A percentile compares a stretch with the other conserved stretches of the same genome.
Conservation (phyloP, 2,113 vertebrate genomes). For the Meleagris gallopavo region DNA sequence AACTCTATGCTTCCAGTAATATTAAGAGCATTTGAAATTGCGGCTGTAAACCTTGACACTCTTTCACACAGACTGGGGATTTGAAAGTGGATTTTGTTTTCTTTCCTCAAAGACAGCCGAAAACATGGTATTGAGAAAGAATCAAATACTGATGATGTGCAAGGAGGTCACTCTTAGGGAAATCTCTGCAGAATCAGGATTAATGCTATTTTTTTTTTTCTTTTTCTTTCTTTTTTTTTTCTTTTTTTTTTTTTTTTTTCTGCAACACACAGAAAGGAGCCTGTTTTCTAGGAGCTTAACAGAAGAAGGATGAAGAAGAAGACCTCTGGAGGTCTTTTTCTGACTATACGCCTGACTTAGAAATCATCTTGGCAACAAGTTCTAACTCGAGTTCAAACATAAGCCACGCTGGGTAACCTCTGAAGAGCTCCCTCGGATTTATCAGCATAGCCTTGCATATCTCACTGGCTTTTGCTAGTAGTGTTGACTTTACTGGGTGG, state of each 20-base stretch:
- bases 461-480: constrained; percentile 2
- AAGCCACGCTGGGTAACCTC: background rate
- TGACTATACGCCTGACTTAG: background rate
- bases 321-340: constrained; percentile 15
- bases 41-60: constrained; percentile 78
- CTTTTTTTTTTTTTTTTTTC: background rate
- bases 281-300: background rate
- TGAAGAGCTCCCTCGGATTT: constrained; percentile 26
- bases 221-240: background rate
- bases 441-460: constrained; percentile 14
- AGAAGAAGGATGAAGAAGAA: background rate
- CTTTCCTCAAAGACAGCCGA: background rate
- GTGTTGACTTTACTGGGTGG: background rate
- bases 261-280: background rate
- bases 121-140: background rate
- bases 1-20: constrained; percentile 83
- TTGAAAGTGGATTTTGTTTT: constrained; percentile 41
- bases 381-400: background rate
- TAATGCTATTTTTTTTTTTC: background rate
- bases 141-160: background rate
- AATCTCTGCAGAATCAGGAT: background rate
- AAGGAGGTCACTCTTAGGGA: background rate
- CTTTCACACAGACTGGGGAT: constrained; percentile 26
- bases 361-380: constrained; percentile 36
- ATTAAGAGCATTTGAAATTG: constrained; percentile 80